Base-by-base conservation (phyloP, 2,113 vertebrate species). In the Platysteira castanea region DNA sequence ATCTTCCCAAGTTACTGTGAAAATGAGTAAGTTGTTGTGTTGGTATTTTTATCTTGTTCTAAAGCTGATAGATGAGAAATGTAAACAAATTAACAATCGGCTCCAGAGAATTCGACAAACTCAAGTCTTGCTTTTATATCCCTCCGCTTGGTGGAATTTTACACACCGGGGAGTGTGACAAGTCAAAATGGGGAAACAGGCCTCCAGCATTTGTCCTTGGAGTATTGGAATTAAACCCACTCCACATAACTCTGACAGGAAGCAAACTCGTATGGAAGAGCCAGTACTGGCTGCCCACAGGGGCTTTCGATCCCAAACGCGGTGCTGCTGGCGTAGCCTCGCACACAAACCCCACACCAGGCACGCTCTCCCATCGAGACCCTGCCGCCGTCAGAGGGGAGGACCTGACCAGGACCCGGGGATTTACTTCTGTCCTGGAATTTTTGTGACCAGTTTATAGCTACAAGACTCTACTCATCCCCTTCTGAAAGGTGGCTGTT, bases 331-430 rank as follows among this genome's bases (percentile, higher is more conserved):
- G 31, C 6, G 1, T 35, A 33, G 46, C 46, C 46, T 27, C 4
- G 0, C n/a, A 47, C 60, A 59, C 37, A 60, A 44, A 68, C 27
- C 54, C 53, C 73, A 52, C 46, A 18, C 7, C 33, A 31, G 61
- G 44, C 24, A 56, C 6, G 0, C 21, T 41, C 83, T 39, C 17
- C 41, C 2, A 0, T 2, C 0, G 3, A 71, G 39, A 37, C 21
- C n/a, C n/a, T 28, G 57, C 57, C 39, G 47, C 33, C 6, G 0
- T 4, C 52, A 70, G 20, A 42, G 50, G 19, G 12, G 5, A 59
- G 46, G 37, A 28, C 15, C 46, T 33, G 37, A 60, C 4, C 84
- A 60, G 73, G 22, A 33, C 54, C 33, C 46, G 37, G 33, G 33
- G 27, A 16, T 69, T 60, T 14, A 13, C 12, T 61, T 35, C 74